Evolutionary conservation across 2,113 vertebrate genomes (phyloP).

Genomic region (Galeopterus variegatus): DNA sequence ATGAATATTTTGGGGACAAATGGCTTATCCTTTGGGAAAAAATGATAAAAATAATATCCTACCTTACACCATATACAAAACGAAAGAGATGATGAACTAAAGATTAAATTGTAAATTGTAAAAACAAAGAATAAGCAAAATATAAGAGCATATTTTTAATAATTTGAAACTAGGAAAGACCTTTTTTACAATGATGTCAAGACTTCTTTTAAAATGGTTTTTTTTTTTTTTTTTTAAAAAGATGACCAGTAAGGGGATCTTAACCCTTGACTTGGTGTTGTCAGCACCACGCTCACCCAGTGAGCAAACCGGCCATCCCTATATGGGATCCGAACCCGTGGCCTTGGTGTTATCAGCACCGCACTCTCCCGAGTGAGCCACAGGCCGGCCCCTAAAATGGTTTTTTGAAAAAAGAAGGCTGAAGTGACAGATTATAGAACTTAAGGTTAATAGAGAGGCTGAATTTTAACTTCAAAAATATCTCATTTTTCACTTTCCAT

Average conservation of each 20-base stretch:
- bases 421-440: not conserved
- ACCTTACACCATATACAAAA: not conserved
- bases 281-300: no score
- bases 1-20: not conserved
- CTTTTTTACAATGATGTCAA: slow-evolving; percentile 7
- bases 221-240: no score
- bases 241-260: no score
- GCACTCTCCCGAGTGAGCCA: no score
- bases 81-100: not conserved
- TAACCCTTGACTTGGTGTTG: no score
- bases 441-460: not conserved
- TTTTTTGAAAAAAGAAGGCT: not conserved
- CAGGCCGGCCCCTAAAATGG: no score
- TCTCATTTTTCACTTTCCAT: not conserved
- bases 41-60: not conserved
- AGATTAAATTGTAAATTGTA: not conserved
- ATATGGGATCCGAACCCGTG: no score
- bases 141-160: not conserved
- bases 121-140: slow-evolving; percentile 5
- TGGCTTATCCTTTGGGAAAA: not conserved
- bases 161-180: not conserved
- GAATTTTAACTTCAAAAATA: not conserved
- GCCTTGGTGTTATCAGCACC: no score
- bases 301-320: no score
- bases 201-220: not conserved